Evolutionary conservation across 1,140 invertebrate species (phyloP).

Genomic region (Tachypleus tridentatus): DNA sequence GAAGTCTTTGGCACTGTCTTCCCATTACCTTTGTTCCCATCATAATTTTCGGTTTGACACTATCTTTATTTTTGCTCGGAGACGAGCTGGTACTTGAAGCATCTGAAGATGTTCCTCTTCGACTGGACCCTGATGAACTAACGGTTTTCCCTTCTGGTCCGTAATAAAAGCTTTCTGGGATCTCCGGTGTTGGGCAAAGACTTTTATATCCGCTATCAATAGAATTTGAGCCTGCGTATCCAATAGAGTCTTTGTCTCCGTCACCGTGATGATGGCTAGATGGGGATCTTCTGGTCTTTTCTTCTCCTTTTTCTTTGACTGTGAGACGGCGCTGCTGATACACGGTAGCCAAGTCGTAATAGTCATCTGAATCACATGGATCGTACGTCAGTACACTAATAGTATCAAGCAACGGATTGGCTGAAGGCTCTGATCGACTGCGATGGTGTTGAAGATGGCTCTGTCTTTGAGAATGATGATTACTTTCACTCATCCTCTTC

Average conservation of each 20-base stretch:
- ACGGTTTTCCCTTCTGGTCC: background rate
- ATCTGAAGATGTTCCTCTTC: background rate
- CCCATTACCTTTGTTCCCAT: slow-evolving; percentile 34
- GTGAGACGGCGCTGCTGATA: slow-evolving; percentile 19
- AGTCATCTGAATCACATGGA: slow-evolving; percentile 29
- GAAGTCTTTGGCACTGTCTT: slow-evolving; percentile 17
- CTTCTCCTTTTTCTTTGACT: slow-evolving; percentile 11
- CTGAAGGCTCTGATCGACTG: slow-evolving; percentile 8
- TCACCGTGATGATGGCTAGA: slow-evolving; percentile 13
- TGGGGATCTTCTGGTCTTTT: background rate
- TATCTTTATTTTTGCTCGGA: background rate
- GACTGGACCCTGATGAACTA: background rate
- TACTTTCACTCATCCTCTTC: background rate
- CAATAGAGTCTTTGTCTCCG: slow-evolving; percentile 30
- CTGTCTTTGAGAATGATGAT: background rate
- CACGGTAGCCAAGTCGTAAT: slow-evolving; percentile 14
- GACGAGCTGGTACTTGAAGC: background rate
- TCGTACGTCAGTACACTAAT: slow-evolving; percentile 30
- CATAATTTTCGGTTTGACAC: slow-evolving; percentile 30
- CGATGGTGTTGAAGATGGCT: background rate
- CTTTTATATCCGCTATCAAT: slow-evolving; percentile 37
- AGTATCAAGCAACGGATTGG: slow-evolving; percentile 32
- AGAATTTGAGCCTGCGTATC: slow-evolving; percentile 35
- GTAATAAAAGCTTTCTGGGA: slow-evolving; percentile 28
- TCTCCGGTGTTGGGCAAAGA: slow-evolving; percentile 35